Base-by-base conservation (phyloP, 2,797 vertebrate species). In the Austrolebias charrua region DNA sequence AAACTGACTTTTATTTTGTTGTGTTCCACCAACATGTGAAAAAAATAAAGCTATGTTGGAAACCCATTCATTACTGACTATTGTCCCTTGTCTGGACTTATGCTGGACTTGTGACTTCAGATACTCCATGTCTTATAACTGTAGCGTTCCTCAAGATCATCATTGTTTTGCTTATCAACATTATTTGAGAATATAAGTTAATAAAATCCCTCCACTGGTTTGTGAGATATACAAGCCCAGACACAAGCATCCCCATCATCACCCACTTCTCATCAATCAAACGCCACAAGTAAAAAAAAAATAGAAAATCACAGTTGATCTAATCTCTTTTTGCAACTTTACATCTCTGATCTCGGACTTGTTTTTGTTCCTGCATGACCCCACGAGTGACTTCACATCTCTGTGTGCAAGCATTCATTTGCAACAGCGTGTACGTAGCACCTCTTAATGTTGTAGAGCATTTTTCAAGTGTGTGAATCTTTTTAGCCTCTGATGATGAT, bases 401-500 rank as follows among this genome's bases (percentile, higher is more conserved):
- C 11, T 57, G 2, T 33, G 57, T 40, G 60, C 58, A 45, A 58
- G 64, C 51, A 31, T 50, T 42, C 8, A 63, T 68, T 53, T 65
- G 5, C 20, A 15, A 12, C 42, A 45, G 56, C 31, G 31, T 20
- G 15, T 6, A 35, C 51, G 33, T 8, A 35, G 16, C 18, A 6
- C 60, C 15, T 57, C 38, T 60, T 12, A 53, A 54, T 60, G 14
- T 42, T 43, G 56, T 29, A 5, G 35, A 44, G 63, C 52, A 60
- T 35, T 68, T 24, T 1, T 71, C 16, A 12, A 31, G 7, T 14
- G 42, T 55, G 72, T 59, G 16, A 54, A 63, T 64, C 57, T 52
- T 65, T 57, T 68, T 50, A 68, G 60, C 55, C 29, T 68, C 45
- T 65, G 53, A 72, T 74, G 70, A 67, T 80, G 78, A 85, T 75